phyloP scores from a whole-genome alignment of 2,888 invertebrate genomes.

The Formica aserva region DNA sequence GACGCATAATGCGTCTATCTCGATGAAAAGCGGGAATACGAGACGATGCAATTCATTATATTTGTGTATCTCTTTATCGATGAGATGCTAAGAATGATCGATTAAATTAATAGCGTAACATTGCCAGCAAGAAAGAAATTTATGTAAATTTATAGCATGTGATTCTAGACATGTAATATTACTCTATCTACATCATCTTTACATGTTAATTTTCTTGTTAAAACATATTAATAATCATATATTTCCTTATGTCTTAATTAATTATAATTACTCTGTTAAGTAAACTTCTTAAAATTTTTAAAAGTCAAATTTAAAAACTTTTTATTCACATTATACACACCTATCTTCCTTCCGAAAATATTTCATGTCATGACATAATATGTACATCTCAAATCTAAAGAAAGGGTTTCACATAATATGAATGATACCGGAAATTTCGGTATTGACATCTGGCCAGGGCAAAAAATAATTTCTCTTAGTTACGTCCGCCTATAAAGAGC shows the following conservation, averaged over 20 bases:
- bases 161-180: slow-evolving; percentile 12
- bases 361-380: background rate
- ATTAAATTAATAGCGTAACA: slow-evolving; percentile 12
- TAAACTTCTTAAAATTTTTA: background rate
- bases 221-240: background rate
- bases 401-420: background rate
- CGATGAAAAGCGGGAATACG: slow-evolving; percentile 53
- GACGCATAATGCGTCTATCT: slow-evolving; percentile 50
- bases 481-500: slow-evolving; percentile 53
- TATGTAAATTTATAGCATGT: slow-evolving; percentile 5
- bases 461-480: slow-evolving; percentile 40
- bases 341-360: background rate
- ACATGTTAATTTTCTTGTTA: background rate
- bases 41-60: slow-evolving; percentile 36
- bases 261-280: background rate
- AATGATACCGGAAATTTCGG: slow-evolving; percentile 31
- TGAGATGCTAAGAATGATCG: background rate
- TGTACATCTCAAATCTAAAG: background rate
- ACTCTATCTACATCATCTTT: slow-evolving; percentile 9
- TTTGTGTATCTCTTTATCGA: slow-evolving; percentile 2
- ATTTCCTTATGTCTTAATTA: background rate
- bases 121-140: slow-evolving; percentile 9
- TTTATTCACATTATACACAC: background rate
- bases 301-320: background rate
- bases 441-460: slow-evolving; percentile 37